Base-by-base conservation (phyloP, 2,888 invertebrate species). In the Monoplex corrugatus region DNA sequence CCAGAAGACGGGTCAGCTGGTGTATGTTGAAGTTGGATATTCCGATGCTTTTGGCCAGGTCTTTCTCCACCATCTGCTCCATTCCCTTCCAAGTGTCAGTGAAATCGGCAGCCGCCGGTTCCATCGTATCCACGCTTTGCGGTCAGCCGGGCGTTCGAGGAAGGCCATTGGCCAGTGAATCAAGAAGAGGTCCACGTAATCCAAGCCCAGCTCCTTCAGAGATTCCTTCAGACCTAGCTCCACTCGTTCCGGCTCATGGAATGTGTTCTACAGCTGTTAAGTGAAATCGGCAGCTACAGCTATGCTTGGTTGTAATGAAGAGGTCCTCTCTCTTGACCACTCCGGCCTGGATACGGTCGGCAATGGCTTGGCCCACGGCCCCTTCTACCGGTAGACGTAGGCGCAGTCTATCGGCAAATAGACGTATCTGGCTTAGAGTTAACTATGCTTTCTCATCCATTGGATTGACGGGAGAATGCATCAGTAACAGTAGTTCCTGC, bases 391-490 rank as follows among this genome's bases (percentile, higher is more conserved):
- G 94, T 98, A 98, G 23, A 97, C 96, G 97, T 97, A 96, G 0
- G 96, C 97, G 0, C 98, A 97, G 96, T 98, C 98, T 90, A 98
- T 97, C 95, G 98, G 98, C 0, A 98, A 97, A 95, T 98, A 98
- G 0, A 98, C 98, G 86, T 96, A 94, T 97, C 97, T 83, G 98
- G 97, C 10, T 98, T 98, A 19, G 90, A 89, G 78, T 93, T 93
- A 40, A 96, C 94, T 35, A 95, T 95, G n/a, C 35, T 93, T 89
- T 44, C 91, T 89, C 16, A 95, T 94, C 72, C 5, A 0, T 5
- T 68, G 83, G 43, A 40, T 82, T 83, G 83, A 38, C n/a, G 23
- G 8, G 40, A 0, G 50, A 2, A 10, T 16, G 10, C 2, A 10
- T 23, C 2, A 57, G 28, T 5, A 1, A 28, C 28, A 57, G 57